These are phyloP conservation scores for Phalanger gymnotis DNA, from an alignment of 2,797 vertebrate genomes.

Conservation along the genomic window DNA sequence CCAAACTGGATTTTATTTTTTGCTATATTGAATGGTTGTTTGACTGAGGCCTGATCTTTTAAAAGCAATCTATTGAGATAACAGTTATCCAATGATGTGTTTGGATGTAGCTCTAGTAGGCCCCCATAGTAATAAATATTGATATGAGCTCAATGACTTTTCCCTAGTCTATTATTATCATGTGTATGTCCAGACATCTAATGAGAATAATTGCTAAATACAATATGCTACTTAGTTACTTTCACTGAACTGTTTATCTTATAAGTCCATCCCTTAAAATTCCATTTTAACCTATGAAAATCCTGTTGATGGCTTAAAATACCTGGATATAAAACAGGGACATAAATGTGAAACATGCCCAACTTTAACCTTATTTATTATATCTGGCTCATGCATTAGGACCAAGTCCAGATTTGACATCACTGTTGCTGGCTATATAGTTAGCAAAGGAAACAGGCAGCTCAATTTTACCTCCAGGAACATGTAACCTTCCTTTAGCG, in stretches of 20 bases:
- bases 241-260: slow-evolving; percentile 49
- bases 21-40: neutral
- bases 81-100: neutral
- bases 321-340: slow-evolving; percentile 38
- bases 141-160: slow-evolving; percentile 40
- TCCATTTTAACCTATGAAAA: slow-evolving; percentile 61
- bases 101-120: slow-evolving; percentile 15
- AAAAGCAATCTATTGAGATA: neutral
- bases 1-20: slow-evolving; percentile 11
- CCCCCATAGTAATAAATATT: slow-evolving; percentile 28
- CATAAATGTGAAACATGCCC: slow-evolving; percentile 65
- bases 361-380: slow-evolving; percentile 72
- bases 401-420: slow-evolving; percentile 69
- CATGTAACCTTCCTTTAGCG: slow-evolving; percentile 61
- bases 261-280: slow-evolving; percentile 63
- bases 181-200: neutral
- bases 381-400: slow-evolving; percentile 70
- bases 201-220: slow-evolving; percentile 47
- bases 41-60: slow-evolving; percentile 1
- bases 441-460: slow-evolving; percentile 77
- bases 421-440: slow-evolving; percentile 63
- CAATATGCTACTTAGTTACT: slow-evolving; percentile 39
- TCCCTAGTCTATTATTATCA: slow-evolving; percentile 32
- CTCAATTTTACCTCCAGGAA: slow-evolving; percentile 76
- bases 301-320: slow-evolving; percentile 67